Percentiles rank a stretch among this genome's conserved stretches.
Conservation (phyloP, 1,140 invertebrate genomes). For the Rhagoletis zephyria region DNA sequence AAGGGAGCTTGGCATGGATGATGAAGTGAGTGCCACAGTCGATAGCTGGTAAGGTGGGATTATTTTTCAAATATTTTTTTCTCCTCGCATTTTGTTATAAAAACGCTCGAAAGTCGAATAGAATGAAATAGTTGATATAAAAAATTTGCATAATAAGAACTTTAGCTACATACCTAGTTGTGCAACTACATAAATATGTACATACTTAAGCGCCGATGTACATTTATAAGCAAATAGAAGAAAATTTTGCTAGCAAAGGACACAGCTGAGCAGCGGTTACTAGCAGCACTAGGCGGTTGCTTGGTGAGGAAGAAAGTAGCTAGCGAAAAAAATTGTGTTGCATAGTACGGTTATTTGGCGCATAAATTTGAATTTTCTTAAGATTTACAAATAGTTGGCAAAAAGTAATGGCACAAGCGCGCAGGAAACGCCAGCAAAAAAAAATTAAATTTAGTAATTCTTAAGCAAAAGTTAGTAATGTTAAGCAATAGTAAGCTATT, state of each 20-base stretch:
- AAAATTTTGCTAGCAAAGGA: too few species aligned
- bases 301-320: background rate
- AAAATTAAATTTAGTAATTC: background rate
- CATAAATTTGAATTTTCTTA: conserved; percentile 13
- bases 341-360: conserved; percentile 17
- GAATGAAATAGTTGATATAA: conserved; percentile 16
- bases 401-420: background rate
- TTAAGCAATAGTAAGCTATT: background rate
- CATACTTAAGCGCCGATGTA: background rate
- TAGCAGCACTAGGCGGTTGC: background rate
- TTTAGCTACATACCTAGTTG: background rate
- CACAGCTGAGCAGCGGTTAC: too few species aligned
- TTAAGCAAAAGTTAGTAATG: background rate
- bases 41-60: background rate
- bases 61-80: background rate
- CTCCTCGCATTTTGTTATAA: background rate
- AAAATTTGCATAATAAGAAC: conserved; percentile 38
- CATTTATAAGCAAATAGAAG: too few species aligned
- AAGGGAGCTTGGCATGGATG: background rate
- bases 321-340: background rate
- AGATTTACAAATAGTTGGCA: background rate
- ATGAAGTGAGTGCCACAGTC: background rate
- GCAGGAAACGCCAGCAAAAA: background rate
- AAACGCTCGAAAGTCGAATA: background rate
- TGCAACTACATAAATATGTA: background rate